These are phyloP conservation scores for Caenorhabditis panamensis DNA, from an alignment of 2,888 invertebrate species.

Conservation along the genomic window DNA sequence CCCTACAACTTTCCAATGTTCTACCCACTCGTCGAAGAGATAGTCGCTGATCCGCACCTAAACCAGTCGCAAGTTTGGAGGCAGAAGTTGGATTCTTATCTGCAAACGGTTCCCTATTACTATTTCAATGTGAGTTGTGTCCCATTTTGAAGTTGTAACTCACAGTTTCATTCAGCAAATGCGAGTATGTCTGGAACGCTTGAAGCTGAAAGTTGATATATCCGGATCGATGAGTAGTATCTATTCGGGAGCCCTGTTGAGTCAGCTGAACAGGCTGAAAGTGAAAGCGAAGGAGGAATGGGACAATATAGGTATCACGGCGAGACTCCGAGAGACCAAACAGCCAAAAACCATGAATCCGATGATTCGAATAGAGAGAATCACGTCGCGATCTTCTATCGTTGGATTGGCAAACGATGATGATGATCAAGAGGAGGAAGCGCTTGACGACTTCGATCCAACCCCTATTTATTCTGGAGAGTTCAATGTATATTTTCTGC, in stretches of 20 bases:
- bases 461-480: slow-evolving; percentile 42
- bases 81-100: slow-evolving; percentile 92
- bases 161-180: slow-evolving; percentile 22
- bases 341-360: slow-evolving; percentile 6
- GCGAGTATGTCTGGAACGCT: slow-evolving; percentile 37
- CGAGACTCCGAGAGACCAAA: slow-evolving; percentile 27
- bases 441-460: slow-evolving; percentile 5
- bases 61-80: slow-evolving; percentile 86
- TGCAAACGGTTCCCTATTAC: slow-evolving; percentile 96
- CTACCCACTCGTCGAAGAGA: slow-evolving; percentile 87
- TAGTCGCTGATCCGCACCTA: slow-evolving; percentile 32
- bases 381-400: slow-evolving; percentile 41
- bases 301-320: slow-evolving; percentile 16
- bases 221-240: slow-evolving; percentile 51
- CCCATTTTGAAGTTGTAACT: not conserved
- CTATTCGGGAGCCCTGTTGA: slow-evolving; percentile 37
- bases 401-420: slow-evolving; percentile 34
- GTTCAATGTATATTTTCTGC: slow-evolving; percentile 1
- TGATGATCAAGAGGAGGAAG: slow-evolving; percentile 20
- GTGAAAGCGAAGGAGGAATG: slow-evolving; percentile 54
- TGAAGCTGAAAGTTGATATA: slow-evolving; percentile 35
- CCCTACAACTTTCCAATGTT: slow-evolving; percentile 98
- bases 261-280: slow-evolving; percentile 54
- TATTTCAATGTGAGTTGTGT: slow-evolving; percentile 87
- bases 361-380: slow-evolving; percentile 55